Base-by-base conservation (phyloP, 30 jellyfish, hydroid and myxozoan genomes). In the Mastigias papua region DNA sequence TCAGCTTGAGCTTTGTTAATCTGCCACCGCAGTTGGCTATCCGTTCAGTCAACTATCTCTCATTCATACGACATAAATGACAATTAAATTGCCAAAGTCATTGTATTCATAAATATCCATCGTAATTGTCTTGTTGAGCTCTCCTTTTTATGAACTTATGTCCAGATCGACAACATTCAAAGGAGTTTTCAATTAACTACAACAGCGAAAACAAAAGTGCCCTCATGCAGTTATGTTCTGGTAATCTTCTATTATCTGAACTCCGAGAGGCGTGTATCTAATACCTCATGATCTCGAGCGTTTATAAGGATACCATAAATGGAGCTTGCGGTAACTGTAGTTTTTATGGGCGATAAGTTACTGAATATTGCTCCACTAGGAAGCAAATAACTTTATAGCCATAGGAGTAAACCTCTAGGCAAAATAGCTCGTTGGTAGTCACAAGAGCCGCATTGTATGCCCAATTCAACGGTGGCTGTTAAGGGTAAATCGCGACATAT, bases 41-140 rank as follows among this genome's bases (percentile, higher is more conserved):
- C 86, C 86, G 34, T 37, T 57, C 57, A 77, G 57, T 77, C 88
- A 60, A 57, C 77, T 26, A 65, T 63, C 26, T 63, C 26, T 51
- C 46, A 73, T 20, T 5, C 65, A 13, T 28, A 49, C 28, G 69
- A 77, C n/a, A 77, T 22, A 51, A 77, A 27, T 23, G 42, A 77
- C 88, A 77, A 77, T 49, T 35, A 46, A 48, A 77, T 77, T 62
- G 42, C 25, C 17, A 72, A 35, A 19, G 19, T 22, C 1, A 17
- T 72, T 72, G 83, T 72, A 20, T 72, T 72, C 28, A 68, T 42
- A 37, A 72, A 72, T 37, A 51, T 16, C 63, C 32, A 72, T 1
- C 37, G n/a, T n/a, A n/a, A 48, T 21, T 72, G 33, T 13, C 54
- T 72, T 20, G 83, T 15, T 42, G 16, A 2, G 46, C 35, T 9